These are phyloP conservation scores for Lymantria monacha DNA, from an alignment of 2,888 invertebrate species.

Conservation along the genomic window DNA sequence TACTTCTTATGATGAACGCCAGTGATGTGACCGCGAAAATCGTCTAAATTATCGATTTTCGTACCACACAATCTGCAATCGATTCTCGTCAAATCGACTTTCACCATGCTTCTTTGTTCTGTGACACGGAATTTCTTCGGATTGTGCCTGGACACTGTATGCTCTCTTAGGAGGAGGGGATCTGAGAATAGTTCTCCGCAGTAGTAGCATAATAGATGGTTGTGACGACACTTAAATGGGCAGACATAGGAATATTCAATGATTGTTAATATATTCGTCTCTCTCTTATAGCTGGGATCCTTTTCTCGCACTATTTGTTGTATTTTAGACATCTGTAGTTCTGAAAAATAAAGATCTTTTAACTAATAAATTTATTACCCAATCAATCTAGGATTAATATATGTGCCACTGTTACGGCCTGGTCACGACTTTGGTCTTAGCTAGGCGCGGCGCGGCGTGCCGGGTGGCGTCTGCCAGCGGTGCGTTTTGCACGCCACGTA, in stretches of 20 bases:
- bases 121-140: slow-evolving; percentile 66
- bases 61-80: slow-evolving; percentile 60
- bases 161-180: slow-evolving; percentile 45
- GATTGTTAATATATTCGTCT: slow-evolving; percentile 64
- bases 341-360: no score
- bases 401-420: no score
- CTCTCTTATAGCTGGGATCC: slow-evolving; percentile 64
- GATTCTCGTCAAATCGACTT: slow-evolving; percentile 63
- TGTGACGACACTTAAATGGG: slow-evolving; percentile 71
- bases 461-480: no score
- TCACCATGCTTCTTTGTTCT: slow-evolving; percentile 69
- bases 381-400: no score
- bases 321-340: slow-evolving; percentile 57
- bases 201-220: slow-evolving; percentile 67
- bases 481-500: no score
- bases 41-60: slow-evolving; percentile 53
- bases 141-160: slow-evolving; percentile 43
- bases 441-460: no score
- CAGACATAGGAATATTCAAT: slow-evolving; percentile 65
- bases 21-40: slow-evolving; percentile 57
- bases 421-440: no score
- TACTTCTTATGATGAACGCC: slow-evolving; percentile 56
- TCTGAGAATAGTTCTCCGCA: slow-evolving; percentile 57
- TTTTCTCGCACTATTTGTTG: slow-evolving; percentile 64
- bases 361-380: no score